A percentile compares a stretch with the other conserved stretches of the same genome.
Conservation (phyloP, 2,113 vertebrate genomes). For the Bagarius yarrelli region DNA sequence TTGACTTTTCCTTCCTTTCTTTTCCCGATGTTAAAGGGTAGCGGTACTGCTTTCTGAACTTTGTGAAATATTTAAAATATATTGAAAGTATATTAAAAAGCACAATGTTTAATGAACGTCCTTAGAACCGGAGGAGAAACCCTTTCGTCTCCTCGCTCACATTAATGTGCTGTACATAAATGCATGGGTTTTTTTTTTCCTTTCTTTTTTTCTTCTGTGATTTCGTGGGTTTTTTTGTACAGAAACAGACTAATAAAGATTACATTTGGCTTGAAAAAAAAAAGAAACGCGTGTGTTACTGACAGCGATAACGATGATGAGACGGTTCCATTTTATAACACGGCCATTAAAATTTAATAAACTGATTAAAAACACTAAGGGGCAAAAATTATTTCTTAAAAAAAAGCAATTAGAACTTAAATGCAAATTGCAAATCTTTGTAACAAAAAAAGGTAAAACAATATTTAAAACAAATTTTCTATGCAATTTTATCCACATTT, state of each 20-base stretch:
- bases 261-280: constrained; percentile 71
- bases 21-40: constrained; percentile 61
- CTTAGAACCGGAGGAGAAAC: constrained; percentile 56
- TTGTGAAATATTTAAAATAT: constrained; percentile 76
- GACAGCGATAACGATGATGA: neutral
- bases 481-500: too few relatives aligned
- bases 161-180: constrained; percentile 73
- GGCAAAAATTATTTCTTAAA: too few relatives aligned
- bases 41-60: constrained; percentile 59
- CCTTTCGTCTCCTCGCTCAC: constrained; percentile 53
- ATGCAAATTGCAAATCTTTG: too few relatives aligned
- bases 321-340: neutral
- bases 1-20: constrained; percentile 44
- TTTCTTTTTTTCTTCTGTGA: constrained; percentile 62
- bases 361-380: neutral
- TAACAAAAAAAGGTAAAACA: too few relatives aligned
- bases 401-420: too few relatives aligned
- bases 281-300: neutral
- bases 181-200: constrained; percentile 66
- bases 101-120: constrained; percentile 77
- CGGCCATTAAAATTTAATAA: neutral
- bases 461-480: too few relatives aligned
- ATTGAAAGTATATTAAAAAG: constrained; percentile 77
- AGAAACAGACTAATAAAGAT: constrained; percentile 80
- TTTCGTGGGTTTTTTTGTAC: constrained; percentile 75